phyloP scores from a whole-genome alignment of 2,113 vertebrate species.

The Oncorhynchus keta region DNA sequence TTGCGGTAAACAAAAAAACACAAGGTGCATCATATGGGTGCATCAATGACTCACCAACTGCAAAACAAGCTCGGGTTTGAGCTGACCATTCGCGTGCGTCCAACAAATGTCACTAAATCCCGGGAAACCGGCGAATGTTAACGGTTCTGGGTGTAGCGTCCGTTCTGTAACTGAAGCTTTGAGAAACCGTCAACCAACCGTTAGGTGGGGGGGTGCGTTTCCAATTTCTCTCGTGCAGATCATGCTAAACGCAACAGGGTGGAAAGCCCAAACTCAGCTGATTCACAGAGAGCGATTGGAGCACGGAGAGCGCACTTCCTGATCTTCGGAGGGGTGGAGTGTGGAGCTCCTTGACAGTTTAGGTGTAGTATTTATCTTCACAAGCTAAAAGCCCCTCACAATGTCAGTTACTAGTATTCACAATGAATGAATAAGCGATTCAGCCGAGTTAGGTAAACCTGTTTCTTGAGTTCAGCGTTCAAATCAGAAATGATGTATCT shows the following conservation, averaged over 20 bases:
- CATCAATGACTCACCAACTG: constrained; percentile 70
- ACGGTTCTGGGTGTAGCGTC: neutral
- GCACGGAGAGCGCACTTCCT: constrained; percentile 43
- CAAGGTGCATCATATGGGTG: constrained; percentile 31
- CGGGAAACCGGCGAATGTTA: neutral
- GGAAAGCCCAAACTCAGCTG: constrained; percentile 66
- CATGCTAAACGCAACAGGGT: constrained; percentile 19
- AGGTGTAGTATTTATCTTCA: constrained; percentile 20
- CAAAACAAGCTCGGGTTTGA: constrained; percentile 23
- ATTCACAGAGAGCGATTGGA: constrained; percentile 39
- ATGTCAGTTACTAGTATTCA: constrained; percentile 2
- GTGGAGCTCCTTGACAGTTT: neutral
- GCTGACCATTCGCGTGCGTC: neutral
- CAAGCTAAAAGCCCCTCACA: neutral
- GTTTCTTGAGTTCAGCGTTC: neutral
- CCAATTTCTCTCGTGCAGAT: neutral
- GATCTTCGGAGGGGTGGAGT: constrained; percentile 10
- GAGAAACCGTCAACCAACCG: neutral
- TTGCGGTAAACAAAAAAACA: constrained; percentile 28
- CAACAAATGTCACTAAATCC: neutral
- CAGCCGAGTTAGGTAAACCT: neutral
- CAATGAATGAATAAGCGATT: too few relatives aligned
- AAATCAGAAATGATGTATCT: neutral
- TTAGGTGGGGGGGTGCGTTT: neutral
- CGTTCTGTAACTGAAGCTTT: neutral